Evolutionary conservation across 2,113 vertebrate species (phyloP).

Genomic region (Bungarus multicinctus): DNA sequence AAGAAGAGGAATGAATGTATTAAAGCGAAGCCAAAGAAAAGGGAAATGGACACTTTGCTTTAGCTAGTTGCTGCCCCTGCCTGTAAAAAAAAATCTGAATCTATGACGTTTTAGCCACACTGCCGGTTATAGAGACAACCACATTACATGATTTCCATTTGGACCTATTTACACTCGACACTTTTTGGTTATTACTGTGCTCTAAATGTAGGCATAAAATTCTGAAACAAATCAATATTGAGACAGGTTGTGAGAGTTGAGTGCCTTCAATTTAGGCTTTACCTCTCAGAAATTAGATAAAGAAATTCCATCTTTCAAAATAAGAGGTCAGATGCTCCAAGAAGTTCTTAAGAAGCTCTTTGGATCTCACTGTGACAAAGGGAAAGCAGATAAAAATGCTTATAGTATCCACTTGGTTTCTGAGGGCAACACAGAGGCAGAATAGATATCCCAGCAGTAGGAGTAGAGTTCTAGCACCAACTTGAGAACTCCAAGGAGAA

Average conservation of each 20-base stretch:
- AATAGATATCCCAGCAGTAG: neutral
- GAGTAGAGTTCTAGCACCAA: neutral
- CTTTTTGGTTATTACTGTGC: neutral
- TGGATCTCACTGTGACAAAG: neutral
- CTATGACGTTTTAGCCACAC: neutral
- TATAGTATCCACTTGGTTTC: neutral
- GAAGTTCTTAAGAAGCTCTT: neutral
- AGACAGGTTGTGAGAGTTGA: neutral
- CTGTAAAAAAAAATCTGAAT: neutral
- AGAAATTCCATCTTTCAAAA: neutral
- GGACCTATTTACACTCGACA: neutral
- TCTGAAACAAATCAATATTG: neutral
- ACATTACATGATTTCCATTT: neutral
- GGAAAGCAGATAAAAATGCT: neutral
- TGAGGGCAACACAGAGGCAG: neutral
- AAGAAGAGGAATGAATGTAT: slow-evolving; percentile 1
- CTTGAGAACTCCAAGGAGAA: neutral
- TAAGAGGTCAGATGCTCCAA: neutral
- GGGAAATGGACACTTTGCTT: slow-evolving; percentile 6
- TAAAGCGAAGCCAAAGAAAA: slow-evolving; percentile 12
- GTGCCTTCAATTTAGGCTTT: neutral
- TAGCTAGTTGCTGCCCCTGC: accelerated
- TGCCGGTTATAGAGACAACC: neutral
- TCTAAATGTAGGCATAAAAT: neutral
- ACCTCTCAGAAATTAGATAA: neutral